Base-by-base conservation (phyloP, 2,888 invertebrate species). In the Formica aserva region DNA sequence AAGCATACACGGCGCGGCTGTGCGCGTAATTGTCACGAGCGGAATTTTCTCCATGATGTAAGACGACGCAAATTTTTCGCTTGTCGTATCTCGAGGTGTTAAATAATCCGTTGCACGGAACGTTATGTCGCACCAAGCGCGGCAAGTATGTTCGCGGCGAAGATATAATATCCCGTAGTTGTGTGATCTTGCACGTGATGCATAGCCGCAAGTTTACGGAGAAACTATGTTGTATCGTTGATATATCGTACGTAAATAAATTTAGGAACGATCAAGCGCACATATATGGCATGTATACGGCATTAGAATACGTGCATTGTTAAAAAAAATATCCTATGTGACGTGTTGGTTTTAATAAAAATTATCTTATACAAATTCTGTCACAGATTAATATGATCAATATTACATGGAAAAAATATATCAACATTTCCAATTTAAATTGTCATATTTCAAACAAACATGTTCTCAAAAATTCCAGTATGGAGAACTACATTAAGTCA, bases 11-110 rank as follows among this genome's bases (percentile, higher is more conserved):
- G 18, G 41, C 29, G 15, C 15, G 13, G 41, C 41, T 6, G 8
- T 45, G 15, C 1, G 22, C 18, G 71, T 72, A 45, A 60, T 29
- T 45, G 74, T 72, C 52, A 18, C 29, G 41, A 11, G n/a, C 32
- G 45, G 74, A 80, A 72, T 80, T 80, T 60, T 80, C 75, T 45
- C 60, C 45, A 45, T 80, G 78, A 80, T 60, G 45, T 80, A 80
- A 80, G 75, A 18, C 75, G 18, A 35, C 55, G 69, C 60, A 35
- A 45, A 26, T 60, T 35, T 80, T 78, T 71, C 32, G 15, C 72
- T 11, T 11, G 38, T 77, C 38, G 29, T 55, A 48, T 71, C 32
- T 74, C 78, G 41, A 48, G 35, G 74, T 60, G 74, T 80, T 80
- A 62, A 80, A 80, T 80, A 80, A 80, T 60, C 60, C 57, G 22